These are phyloP conservation scores for Triplophysa siluroides DNA, from an alignment of 2,113 vertebrate genomes.

Conservation along the genomic window DNA sequence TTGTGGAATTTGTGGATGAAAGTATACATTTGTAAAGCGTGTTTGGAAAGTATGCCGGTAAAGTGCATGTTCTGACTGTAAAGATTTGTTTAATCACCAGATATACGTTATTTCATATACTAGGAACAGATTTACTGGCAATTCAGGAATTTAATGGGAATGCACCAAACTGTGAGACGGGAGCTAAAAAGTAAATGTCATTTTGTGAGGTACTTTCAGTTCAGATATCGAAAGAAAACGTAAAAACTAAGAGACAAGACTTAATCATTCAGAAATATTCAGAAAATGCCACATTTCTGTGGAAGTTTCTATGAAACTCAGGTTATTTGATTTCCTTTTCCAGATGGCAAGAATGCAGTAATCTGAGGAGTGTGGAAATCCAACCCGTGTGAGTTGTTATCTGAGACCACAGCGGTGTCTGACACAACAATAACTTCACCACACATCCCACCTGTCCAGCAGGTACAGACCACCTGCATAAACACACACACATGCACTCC, in stretches of 20 bases:
- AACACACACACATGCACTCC: slow-evolving; percentile 37
- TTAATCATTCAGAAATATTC: background rate
- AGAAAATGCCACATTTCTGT: background rate
- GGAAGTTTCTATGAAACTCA: background rate
- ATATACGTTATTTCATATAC: no score
- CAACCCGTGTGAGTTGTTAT: slow-evolving; percentile 15
- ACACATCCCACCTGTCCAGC: background rate
- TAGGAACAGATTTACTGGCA: no score
- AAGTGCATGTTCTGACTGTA: no score
- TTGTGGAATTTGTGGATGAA: no score
- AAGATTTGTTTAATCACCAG: no score
- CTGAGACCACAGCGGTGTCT: background rate
- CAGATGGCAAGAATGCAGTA: slow-evolving; percentile 41
- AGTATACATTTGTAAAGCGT: no score
- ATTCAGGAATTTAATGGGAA: no score
- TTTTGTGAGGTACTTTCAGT: no score
- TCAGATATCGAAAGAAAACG: background rate
- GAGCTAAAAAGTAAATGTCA: no score
- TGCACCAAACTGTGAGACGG: no score
- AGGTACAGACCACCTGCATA: slow-evolving; percentile 24
- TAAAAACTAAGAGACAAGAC: background rate
- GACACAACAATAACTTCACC: slow-evolving; percentile 18
- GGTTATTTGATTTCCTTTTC: background rate
- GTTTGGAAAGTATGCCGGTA: no score
- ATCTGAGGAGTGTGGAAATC: slow-evolving; percentile 13